These are phyloP conservation scores for Drymodes brunneopygia DNA, from an alignment of 2,113 vertebrate genomes.

Conservation along the genomic window DNA sequence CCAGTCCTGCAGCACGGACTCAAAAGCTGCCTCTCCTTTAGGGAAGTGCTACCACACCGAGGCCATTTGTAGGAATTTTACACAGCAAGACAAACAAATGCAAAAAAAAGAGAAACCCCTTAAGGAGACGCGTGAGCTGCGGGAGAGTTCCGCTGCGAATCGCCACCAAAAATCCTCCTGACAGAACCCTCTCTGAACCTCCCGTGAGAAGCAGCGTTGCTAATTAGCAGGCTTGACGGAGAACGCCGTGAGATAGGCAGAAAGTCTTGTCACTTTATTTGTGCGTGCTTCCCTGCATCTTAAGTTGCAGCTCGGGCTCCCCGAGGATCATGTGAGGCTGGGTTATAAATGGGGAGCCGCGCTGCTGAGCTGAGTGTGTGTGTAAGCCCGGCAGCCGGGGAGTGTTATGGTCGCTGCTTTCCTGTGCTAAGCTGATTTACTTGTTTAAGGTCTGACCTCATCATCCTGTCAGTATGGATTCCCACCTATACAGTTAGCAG, in stretches of 20 bases:
- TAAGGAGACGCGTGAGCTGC: not conserved
- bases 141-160: not conserved
- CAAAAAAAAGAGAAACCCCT: not conserved
- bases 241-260: not conserved
- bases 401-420: constrained; percentile 71
- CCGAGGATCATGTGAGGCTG: constrained; percentile 74
- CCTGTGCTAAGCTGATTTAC: constrained; percentile 85
- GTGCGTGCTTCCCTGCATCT: constrained; percentile 65
- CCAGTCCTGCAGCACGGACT: not conserved
- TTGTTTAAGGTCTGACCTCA: constrained; percentile 92
- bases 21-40: not conserved
- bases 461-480: constrained; percentile 81
- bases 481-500: constrained; percentile 77
- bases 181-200: not conserved
- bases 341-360: constrained; percentile 60
- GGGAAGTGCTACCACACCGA: constrained; percentile 27
- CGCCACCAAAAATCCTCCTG: not conserved
- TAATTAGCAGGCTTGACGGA: not conserved
- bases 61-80: constrained; percentile 25
- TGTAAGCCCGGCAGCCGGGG: constrained; percentile 71
- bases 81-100: not conserved
- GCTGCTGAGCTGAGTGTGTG: not conserved
- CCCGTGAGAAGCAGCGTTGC: not conserved
- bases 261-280: constrained; percentile 63
- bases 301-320: constrained; percentile 57